Percentiles rank a stretch among this genome's conserved stretches.
Evolutionary conservation across 2,888 invertebrate genomes (phyloP).

Genomic region (Sclerodermus sp.): DNA sequence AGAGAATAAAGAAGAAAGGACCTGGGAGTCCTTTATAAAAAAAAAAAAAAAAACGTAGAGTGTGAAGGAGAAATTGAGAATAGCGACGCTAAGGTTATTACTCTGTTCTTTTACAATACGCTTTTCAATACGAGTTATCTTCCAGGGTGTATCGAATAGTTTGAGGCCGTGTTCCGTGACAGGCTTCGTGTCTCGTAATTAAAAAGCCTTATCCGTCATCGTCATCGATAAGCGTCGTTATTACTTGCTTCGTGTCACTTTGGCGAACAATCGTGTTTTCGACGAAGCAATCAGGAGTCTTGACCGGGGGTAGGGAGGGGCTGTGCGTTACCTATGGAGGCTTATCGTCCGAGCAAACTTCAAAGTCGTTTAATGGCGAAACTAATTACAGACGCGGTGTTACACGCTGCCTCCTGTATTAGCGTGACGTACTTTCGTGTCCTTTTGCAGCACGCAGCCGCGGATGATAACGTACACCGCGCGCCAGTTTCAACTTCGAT

Average conservation of each 20-base stretch:
- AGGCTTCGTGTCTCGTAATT: too few species aligned
- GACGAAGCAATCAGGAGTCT: constrained; percentile 11
- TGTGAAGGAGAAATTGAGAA: too few species aligned
- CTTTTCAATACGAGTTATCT: constrained; percentile 16
- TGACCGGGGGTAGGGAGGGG: not conserved
- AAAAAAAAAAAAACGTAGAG: too few species aligned
- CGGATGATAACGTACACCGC: not conserved
- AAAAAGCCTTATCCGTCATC: not conserved
- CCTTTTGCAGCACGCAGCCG: constrained; percentile 19
- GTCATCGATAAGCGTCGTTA: constrained; percentile 9
- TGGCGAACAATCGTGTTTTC: constrained; percentile 14
- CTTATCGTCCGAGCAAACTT: constrained; percentile 35
- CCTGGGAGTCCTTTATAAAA: too few species aligned
- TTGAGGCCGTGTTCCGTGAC: too few species aligned
- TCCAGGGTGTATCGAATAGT: too few species aligned
- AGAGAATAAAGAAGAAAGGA: too few species aligned
- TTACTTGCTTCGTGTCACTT: constrained; percentile 6
- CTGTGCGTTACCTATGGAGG: not conserved
- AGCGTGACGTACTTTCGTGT: constrained; percentile 29
- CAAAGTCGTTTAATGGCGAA: constrained; percentile 43
- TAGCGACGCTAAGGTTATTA: too few species aligned
- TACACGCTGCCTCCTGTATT: constrained; percentile 21
- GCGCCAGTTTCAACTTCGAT: constrained; percentile 21
- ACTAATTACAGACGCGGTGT: constrained; percentile 42
- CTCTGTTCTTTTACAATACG: too few species aligned